These are phyloP conservation scores for Pseudorectes ferrugineus DNA, from an alignment of 2,113 vertebrate species.

Conservation along the genomic window DNA sequence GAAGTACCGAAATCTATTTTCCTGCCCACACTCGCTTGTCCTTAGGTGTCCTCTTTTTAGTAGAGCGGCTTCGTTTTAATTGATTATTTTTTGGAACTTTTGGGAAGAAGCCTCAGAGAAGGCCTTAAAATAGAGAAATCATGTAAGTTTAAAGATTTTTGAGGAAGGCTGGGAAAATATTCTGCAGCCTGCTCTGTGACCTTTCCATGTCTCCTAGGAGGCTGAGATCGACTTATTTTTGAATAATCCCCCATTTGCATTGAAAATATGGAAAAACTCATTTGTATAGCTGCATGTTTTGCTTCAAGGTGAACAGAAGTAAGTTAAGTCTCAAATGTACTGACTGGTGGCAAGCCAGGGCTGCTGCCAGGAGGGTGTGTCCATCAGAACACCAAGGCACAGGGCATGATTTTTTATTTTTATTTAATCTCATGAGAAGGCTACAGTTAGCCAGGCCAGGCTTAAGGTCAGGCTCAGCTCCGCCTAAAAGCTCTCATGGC, in stretches of 20 bases:
- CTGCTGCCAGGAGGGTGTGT: background rate
- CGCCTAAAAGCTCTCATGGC: background rate
- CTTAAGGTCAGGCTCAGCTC: background rate
- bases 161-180: background rate
- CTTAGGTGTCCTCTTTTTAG: background rate
- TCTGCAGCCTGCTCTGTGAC: background rate
- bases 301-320: background rate
- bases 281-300: background rate
- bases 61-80: background rate
- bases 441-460: background rate
- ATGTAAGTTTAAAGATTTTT: background rate
- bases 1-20: background rate
- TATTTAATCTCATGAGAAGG: background rate
- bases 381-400: background rate
- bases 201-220: constrained; percentile 14
- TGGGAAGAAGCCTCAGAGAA: background rate
- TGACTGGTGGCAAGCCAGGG: background rate
- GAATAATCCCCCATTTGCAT: background rate
- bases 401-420: background rate
- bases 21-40: background rate
- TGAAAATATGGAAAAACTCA: background rate
- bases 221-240: background rate
- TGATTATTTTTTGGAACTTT: background rate
- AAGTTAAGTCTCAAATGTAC: background rate
- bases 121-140: constrained; percentile 20